phyloP scores from a whole-genome alignment of 2,888 invertebrate genomes.

The Odontothrips loti region DNA sequence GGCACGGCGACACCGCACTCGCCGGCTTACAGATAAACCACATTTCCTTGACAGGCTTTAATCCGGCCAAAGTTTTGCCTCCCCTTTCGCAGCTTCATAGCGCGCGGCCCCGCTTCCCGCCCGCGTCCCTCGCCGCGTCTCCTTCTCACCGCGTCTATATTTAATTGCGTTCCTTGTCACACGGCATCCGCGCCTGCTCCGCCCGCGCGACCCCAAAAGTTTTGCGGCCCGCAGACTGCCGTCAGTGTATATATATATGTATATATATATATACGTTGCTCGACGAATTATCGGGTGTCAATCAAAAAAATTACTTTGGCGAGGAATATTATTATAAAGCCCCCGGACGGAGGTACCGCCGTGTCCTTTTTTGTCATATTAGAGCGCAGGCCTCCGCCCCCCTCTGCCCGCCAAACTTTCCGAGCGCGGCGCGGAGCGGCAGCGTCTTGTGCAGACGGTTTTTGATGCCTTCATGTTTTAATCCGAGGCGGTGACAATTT shows the following conservation, averaged over 20 bases:
- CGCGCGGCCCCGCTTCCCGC: no score
- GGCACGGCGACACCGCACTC: background rate
- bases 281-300: conserved; percentile 17
- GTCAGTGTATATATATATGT: no score
- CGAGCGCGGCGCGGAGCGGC: background rate
- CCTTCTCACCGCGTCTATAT: background rate
- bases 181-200: background rate
- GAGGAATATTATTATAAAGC: background rate
- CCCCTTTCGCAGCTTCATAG: background rate
- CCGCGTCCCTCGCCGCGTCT: no score
- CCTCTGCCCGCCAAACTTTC: background rate
- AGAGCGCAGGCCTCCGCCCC: background rate
- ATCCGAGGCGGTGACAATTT: conserved; percentile 21
- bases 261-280: background rate
- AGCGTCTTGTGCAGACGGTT: conserved; percentile 17
- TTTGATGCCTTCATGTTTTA: conserved; percentile 26
- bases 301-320: conserved; percentile 16
- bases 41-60: conserved; percentile 5
- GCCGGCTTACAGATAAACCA: conserved; percentile 3
- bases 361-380: background rate
- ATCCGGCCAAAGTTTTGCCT: background rate
- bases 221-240: background rate
- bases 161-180: background rate
- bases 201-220: background rate
- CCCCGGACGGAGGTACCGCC: background rate